Base-by-base conservation (phyloP, 2,797 vertebrate species). In the Lithobates pipiens region DNA sequence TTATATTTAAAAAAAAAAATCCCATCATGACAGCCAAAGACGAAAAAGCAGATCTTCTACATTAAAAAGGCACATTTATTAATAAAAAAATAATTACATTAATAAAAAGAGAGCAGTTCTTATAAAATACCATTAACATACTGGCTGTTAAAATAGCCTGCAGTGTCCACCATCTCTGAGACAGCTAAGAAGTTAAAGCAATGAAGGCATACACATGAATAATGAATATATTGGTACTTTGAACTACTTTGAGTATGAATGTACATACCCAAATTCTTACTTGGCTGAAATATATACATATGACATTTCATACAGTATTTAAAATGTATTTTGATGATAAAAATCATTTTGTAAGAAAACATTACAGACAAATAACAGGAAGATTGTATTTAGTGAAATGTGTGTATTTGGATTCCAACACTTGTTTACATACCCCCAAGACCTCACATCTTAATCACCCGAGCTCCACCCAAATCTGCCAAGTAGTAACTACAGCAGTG, bases 31-130 rank as follows among this genome's bases (percentile, higher is more conserved):
- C 21, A 36, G 50, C 67, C 46, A 67, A 67, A 67, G 25, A 81
- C 32, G 27, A 68, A 39, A 73, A 73, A 73, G 50, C 46, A 73
- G 15, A 29, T 36, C 50, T 70, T 84, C 75, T 84, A 84, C 74
- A 84, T 61, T 54, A 70, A 80, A 85, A 86, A 86, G 85, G 85
- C 85, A 86, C 85, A 78, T 83, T 83, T 63, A 86, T 25, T 77
- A 76, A 70, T 67, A 83, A 25, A 80, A 74, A 77, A 61, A 61
- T 61, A 61, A 79, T 79, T 13, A 85, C 39, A 80, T 63, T 73
- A 73, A 77, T 39, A 68, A 75, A 70, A 67, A 80, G 61, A 39
- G 73, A 75, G 69, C 29, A 69, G 76, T 73, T 68, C 23, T 76
- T 32, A 74, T 73, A 68, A 65, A 25, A 50, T 54, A 46, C 39